These are phyloP conservation scores for Asbolus verrucosus DNA, from an alignment of 1,140 invertebrate genomes.

Conservation along the genomic window DNA sequence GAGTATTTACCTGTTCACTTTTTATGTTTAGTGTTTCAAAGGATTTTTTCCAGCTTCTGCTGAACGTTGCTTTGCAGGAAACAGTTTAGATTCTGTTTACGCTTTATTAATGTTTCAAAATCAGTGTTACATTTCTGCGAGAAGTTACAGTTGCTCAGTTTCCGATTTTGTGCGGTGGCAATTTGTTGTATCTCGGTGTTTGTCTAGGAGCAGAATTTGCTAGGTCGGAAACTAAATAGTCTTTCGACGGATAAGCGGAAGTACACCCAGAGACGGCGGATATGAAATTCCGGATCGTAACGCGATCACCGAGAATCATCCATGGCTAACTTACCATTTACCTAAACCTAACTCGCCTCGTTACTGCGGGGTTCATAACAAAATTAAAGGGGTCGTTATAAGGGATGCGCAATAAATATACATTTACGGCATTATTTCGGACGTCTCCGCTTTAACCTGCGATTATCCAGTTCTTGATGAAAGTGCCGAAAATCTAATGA, in stretches of 20 bases:
- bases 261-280: constrained; percentile 25
- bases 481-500: constrained; percentile 27
- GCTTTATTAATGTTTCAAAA: too few relatives aligned
- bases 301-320: constrained; percentile 22
- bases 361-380: constrained; percentile 2
- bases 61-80: too few relatives aligned
- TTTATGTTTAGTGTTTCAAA: too few relatives aligned
- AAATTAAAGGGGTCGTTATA: constrained; percentile 21
- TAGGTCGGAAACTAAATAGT: constrained; percentile 22
- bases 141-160: too few relatives aligned
- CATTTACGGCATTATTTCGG: background rate
- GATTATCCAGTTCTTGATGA: background rate
- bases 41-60: too few relatives aligned
- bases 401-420: background rate
- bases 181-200: constrained; percentile 23
- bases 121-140: too few relatives aligned
- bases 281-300: constrained; percentile 33
- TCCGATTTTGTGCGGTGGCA: background rate
- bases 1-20: too few relatives aligned
- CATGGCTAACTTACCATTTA: constrained; percentile 30
- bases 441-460: background rate
- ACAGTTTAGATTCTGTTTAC: too few relatives aligned
- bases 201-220: constrained; percentile 28
- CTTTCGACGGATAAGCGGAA: constrained; percentile 22
- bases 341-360: constrained; percentile 1